Conservation (phyloP, 2,797 vertebrate species). For the Pseudomugil gertrudae region DNA sequence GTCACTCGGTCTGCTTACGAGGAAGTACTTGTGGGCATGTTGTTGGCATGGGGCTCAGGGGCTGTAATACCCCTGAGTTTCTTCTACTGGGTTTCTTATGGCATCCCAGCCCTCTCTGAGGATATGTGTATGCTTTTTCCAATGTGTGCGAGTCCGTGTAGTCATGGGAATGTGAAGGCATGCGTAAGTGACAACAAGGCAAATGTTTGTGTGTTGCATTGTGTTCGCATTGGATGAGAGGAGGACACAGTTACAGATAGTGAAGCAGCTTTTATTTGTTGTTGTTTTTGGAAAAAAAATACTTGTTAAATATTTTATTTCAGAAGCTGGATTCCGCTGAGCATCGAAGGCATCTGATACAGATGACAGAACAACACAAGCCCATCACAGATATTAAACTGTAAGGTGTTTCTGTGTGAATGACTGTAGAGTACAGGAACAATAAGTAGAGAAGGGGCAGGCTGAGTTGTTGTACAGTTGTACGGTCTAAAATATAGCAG, state of each 20-base stretch:
- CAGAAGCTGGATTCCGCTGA: neutral
- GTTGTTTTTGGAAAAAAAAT: neutral
- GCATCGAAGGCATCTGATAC: neutral
- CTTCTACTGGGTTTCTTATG: constrained; percentile 32
- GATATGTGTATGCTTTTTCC: constrained; percentile 13
- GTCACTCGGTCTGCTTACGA: constrained; percentile 24
- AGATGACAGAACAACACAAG: constrained; percentile 5
- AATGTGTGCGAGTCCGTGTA: constrained; percentile 18
- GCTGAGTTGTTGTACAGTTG: constrained; percentile 17
- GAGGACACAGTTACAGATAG: constrained; percentile 14
- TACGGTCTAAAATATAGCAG: constrained; percentile 20
- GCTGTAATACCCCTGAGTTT: constrained; percentile 23
- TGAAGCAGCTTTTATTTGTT: too few species aligned
- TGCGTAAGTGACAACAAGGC: constrained; percentile 31
- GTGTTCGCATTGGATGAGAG: constrained; percentile 14
- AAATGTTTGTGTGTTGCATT: constrained; percentile 38
- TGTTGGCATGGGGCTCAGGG: too few species aligned
- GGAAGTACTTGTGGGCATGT: constrained; percentile 23
- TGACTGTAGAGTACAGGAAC: neutral
- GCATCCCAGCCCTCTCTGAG: constrained; percentile 29
- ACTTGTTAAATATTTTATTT: neutral
- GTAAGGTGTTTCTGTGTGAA: constrained; percentile 17
- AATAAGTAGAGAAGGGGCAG: constrained; percentile 23
- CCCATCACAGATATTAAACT: constrained; percentile 20
- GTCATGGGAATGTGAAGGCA: constrained; percentile 38